Conservation (phyloP, 2,113 vertebrate species). For the Pycnonotus jocosus region DNA sequence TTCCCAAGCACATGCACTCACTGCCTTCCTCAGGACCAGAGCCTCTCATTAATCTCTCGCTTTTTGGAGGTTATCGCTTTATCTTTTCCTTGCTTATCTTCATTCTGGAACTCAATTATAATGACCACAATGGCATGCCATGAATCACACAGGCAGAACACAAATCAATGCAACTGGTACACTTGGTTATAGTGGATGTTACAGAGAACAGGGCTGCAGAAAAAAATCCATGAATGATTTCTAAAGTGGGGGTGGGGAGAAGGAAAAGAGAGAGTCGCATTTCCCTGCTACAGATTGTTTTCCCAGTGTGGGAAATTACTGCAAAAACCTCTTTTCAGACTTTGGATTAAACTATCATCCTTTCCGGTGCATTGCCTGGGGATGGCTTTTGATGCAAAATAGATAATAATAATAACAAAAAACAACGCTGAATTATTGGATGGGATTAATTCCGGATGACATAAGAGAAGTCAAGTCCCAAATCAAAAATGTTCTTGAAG, state of each 20-base stretch:
- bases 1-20: background rate
- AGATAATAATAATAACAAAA: background rate
- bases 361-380: background rate
- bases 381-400: background rate
- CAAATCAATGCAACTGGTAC: background rate
- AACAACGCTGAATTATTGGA: background rate
- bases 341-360: background rate
- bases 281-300: background rate
- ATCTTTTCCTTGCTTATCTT: constrained; percentile 40
- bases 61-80: background rate
- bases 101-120: constrained; percentile 41
- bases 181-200: background rate
- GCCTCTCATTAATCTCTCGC: background rate
- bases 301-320: background rate
- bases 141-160: constrained; percentile 13
- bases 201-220: background rate
- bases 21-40: background rate
- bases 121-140: constrained; percentile 10
- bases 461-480: background rate
- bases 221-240: constrained; percentile 25
- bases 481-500: background rate
- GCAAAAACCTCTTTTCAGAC: background rate
- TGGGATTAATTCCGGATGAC: background rate
- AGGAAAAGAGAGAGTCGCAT: background rate
- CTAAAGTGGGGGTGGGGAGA: background rate